Base-by-base conservation (phyloP, 2,888 invertebrate genomes). In the Cataglyphis albicans region DNA sequence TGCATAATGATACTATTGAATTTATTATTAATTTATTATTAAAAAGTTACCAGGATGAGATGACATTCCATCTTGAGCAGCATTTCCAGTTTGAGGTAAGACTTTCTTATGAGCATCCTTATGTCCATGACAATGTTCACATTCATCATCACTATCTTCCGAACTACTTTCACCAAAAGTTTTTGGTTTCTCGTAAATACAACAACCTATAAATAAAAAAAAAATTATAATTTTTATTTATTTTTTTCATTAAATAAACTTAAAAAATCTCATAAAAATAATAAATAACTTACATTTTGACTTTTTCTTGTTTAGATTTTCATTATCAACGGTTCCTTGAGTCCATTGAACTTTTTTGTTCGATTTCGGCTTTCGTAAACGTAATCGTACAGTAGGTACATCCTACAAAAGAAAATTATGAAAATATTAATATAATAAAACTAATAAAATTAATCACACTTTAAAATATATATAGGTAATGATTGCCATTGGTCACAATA, bases 301-400 rank as follows among this genome's bases (percentile, higher is more conserved):
- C 95, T 99, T 99, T 95, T 98, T 99, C 95, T 98, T 98, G 93
- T 98, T 98, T 97, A 99, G 96, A 93, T 98, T 95, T 94, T 99
- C 99, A 95, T 99, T 99, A 95, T 99, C 99, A 18, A 99, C 97
- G 0, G 99, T 98, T 90, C 97, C 98, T 84, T 97, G 97, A 12
- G 97, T 97, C 98, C 98, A 99, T 85, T 97, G 97, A 0, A 99
- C 99, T 94, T 98, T 98, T 94, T 97, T 97, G 81, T 96, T 95
- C 55, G 95, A 95, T 92, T 96, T 96, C 1, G 97, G 97, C 91
- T 97, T 97, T 84, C 96, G 96, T 70, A 98, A 95, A 83, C 96
- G 96, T 74, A 98, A 94, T 81, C 96, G 95, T 48, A 97, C 94
- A n/a, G 96, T 96, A 59, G 96, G 96, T 57, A 95, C 95, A 88